Conservation (phyloP, 2,113 vertebrate species). For the Gallinago undulata region DNA sequence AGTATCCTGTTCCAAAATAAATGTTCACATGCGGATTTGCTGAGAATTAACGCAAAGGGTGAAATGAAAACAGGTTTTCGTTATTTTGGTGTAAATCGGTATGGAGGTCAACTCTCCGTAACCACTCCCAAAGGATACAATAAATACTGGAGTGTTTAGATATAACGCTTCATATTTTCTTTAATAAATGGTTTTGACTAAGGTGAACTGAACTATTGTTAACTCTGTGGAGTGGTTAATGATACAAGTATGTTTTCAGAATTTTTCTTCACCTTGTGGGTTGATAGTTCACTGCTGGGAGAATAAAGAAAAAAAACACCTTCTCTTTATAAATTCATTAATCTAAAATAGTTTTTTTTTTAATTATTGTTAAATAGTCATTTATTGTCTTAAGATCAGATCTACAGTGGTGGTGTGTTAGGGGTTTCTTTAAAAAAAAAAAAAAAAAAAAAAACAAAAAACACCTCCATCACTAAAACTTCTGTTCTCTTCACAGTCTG, state of each 20-base stretch:
- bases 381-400: neutral
- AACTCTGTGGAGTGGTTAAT: neutral
- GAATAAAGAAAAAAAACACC: neutral
- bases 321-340: neutral
- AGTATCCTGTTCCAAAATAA: neutral
- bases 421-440: neutral
- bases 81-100: conserved; percentile 17
- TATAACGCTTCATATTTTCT: conserved; percentile 7
- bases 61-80: conserved; percentile 18
- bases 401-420: neutral
- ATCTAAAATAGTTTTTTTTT: neutral
- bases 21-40: neutral
- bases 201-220: neutral
- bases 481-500: neutral
- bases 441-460: neutral
- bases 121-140: conserved; percentile 26
- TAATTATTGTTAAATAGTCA: neutral
- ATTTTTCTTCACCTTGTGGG: neutral
- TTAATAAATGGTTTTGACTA: conserved; percentile 16
- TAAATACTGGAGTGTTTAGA: conserved; percentile 9
- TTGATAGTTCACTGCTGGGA: neutral
- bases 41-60: neutral
- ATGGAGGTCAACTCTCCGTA: neutral
- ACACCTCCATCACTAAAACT: neutral
- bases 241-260: neutral